These are phyloP conservation scores for Sphyrna mokarran DNA, from an alignment of 2,113 vertebrate genomes.

Conservation along the genomic window DNA sequence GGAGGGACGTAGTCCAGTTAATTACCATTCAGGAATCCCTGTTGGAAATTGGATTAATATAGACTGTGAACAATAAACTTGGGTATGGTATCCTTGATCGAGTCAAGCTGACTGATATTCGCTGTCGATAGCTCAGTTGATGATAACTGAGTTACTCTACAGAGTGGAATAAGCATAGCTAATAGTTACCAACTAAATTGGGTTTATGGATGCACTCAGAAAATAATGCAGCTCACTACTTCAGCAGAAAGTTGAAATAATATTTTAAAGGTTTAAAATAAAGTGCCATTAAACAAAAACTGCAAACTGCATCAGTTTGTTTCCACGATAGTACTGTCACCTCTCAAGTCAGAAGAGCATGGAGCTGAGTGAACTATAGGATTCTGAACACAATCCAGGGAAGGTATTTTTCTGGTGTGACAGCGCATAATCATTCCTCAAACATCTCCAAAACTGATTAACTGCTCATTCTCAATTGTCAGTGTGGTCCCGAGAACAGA, in stretches of 20 bases:
- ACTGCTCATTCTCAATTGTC: background rate
- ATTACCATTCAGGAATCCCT: background rate
- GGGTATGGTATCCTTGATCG: background rate
- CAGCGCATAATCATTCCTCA: background rate
- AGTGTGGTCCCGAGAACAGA: slow-evolving; percentile 20
- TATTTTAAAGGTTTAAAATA: too few species aligned
- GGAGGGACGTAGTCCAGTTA: background rate
- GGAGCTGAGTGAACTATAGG: background rate
- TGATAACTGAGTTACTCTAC: background rate
- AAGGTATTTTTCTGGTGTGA: background rate
- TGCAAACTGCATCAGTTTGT: too few species aligned
- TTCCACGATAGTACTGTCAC: too few species aligned
- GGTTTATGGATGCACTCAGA: background rate
- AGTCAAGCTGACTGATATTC: background rate
- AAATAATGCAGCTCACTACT: background rate
- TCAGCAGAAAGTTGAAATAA: background rate
- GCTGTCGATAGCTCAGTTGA: background rate
- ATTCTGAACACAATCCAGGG: background rate
- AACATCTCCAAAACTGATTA: background rate
- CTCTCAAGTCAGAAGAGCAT: background rate
- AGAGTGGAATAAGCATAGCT: too few species aligned
- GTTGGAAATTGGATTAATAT: background rate
- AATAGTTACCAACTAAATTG: background rate
- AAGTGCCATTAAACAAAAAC: too few species aligned
- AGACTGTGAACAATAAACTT: background rate